Conservation (phyloP, 2,888 invertebrate genomes). For the Antheraea assamensis region DNA sequence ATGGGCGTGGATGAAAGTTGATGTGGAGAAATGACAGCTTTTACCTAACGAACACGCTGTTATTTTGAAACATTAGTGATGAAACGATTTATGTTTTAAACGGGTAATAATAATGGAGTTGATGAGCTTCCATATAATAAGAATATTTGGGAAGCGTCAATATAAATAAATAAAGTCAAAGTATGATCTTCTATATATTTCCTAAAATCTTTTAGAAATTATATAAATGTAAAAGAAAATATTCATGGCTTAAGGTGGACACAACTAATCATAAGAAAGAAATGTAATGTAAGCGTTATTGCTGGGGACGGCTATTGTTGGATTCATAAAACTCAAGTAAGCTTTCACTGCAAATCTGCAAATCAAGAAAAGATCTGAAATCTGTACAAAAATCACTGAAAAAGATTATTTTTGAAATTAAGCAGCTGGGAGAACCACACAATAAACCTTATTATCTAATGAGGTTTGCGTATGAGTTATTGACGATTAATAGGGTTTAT, state of each 20-base stretch:
- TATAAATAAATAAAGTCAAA: not conserved
- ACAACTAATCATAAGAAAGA: not conserved
- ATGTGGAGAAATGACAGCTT: constrained; percentile 17
- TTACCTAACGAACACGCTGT: not conserved
- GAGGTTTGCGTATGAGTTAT: not conserved
- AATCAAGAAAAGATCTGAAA: not conserved
- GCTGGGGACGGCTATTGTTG: not conserved
- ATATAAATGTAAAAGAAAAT: too few relatives aligned
- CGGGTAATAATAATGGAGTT: not conserved
- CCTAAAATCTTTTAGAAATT: not conserved
- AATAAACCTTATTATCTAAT: not conserved
- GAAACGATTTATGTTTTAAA: constrained; percentile 4
- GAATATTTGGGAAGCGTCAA: not conserved
- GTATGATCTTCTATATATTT: not conserved
- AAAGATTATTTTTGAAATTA: not conserved
- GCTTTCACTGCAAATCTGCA: too few relatives aligned
- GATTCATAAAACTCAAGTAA: too few relatives aligned
- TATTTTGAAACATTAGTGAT: constrained; percentile 7
- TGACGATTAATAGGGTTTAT: not conserved
- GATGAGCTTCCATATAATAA: not conserved
- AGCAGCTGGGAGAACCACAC: not conserved
- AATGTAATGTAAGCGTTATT: not conserved
- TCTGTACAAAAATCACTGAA: too few relatives aligned
- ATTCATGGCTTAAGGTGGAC: not conserved
- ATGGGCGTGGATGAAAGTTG: constrained; percentile 20